A percentile compares a stretch with the other conserved stretches of the same genome.
Evolutionary conservation across 2,113 vertebrate genomes (phyloP).

Genomic region (Herpetotheres cachinnans): DNA sequence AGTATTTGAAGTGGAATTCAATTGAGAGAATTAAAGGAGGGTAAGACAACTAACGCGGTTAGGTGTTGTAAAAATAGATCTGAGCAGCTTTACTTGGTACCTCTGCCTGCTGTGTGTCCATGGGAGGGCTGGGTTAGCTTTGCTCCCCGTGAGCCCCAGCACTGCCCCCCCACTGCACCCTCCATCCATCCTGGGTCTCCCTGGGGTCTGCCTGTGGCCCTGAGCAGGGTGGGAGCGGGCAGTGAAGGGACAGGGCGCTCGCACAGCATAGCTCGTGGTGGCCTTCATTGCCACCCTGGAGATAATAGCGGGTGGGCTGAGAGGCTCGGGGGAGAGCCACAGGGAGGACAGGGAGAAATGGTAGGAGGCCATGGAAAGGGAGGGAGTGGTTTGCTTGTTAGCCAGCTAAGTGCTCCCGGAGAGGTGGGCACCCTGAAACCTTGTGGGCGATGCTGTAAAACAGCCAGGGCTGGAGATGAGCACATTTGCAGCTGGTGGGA

Average conservation of each 20-base stretch:
- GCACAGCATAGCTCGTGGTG: rapidly evolving
- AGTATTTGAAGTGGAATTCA: neutral
- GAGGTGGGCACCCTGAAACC: neutral
- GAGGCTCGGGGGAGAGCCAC: neutral
- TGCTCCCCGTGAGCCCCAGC: neutral
- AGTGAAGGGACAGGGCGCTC: no score
- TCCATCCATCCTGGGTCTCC: neutral
- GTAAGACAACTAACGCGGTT: neutral
- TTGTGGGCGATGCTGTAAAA: neutral
- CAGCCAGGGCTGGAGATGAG: neutral
- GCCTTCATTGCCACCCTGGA: neutral
- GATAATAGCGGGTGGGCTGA: neutral
- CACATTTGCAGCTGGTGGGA: neutral
- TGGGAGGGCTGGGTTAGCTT: neutral
- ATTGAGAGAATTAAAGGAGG: neutral
- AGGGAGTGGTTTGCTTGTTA: neutral
- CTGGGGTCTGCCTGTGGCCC: neutral
- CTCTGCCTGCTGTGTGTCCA: neutral
- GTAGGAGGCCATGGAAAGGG: neutral
- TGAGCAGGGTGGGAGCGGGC: rapidly evolving
- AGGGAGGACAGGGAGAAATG: neutral
- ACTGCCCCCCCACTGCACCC: neutral
- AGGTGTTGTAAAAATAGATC: neutral
- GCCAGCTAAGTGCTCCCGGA: neutral
- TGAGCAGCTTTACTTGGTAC: neutral